These are phyloP conservation scores for Pseudonaja textilis DNA, from an alignment of 2,113 vertebrate species.

Conservation along the genomic window DNA sequence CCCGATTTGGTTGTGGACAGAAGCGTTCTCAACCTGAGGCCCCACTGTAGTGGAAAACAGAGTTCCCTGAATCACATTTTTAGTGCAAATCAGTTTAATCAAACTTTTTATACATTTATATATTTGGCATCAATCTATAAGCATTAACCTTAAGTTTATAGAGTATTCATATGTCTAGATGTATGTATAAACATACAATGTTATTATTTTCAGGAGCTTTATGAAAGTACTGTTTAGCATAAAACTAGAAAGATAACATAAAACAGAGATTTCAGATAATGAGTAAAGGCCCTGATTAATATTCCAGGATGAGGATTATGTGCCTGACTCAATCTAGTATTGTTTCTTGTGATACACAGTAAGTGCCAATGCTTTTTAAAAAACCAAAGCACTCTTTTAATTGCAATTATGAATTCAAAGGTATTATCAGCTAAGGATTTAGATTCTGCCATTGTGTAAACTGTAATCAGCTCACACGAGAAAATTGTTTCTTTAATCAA, in stretches of 20 bases:
- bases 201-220: not conserved
- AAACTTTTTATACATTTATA: conserved; percentile 22
- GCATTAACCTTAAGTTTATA: not conserved
- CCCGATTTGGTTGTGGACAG: too few species aligned
- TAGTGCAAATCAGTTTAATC: conserved; percentile 21
- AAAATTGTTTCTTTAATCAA: conserved; percentile 53
- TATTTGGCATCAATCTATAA: conserved; percentile 8
- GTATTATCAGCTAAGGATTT: conserved; percentile 45
- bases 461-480: conserved; percentile 28
- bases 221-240: not conserved
- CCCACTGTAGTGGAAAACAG: not conserved
- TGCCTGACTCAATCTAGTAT: conserved; percentile 50
- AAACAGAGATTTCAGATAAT: conserved; percentile 30
- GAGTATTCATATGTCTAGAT: not conserved
- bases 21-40: too few species aligned
- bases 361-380: conserved; percentile 39
- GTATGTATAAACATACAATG: not conserved
- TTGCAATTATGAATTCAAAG: conserved; percentile 31
- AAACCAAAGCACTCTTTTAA: conserved; percentile 44
- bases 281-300: conserved; percentile 39
- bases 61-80: conserved; percentile 35
- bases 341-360: conserved; percentile 41
- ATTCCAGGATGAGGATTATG: conserved; percentile 49
- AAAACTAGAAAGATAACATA: conserved; percentile 2
- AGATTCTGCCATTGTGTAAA: conserved; percentile 27